A percentile compares a stretch with the other conserved stretches of the same genome.
These are phyloP conservation scores for Dendrolimus punctatus DNA, from an alignment of 1,140 invertebrate genomes.

Conservation along the genomic window DNA sequence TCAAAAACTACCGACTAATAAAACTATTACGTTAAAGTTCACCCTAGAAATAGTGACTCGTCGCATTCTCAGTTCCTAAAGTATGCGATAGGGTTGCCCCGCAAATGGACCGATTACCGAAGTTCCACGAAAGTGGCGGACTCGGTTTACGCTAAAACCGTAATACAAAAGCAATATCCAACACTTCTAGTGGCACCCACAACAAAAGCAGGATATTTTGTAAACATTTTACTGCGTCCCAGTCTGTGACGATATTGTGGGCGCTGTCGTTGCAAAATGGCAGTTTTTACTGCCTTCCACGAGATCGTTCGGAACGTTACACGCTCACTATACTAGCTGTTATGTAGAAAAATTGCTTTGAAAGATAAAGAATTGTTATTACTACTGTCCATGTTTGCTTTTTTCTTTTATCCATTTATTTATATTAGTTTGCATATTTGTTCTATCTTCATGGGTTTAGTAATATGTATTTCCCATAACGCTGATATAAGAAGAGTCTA, in stretches of 20 bases:
- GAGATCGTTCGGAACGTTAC: conserved; percentile 33
- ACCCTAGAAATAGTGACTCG: too few species aligned
- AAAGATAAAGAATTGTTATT: too few species aligned
- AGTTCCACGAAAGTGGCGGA: conserved; percentile 19
- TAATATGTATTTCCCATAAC: too few species aligned
- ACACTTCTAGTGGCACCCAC: conserved; percentile 26
- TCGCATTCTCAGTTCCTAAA: too few species aligned
- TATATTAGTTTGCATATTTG: too few species aligned
- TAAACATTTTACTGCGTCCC: conserved; percentile 61
- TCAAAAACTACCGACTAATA: too few species aligned
- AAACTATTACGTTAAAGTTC: too few species aligned
- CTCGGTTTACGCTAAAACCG: conserved; percentile 23
- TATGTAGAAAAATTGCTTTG: conserved; percentile 12
- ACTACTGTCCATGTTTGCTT: too few species aligned
- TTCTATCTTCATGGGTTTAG: too few species aligned
- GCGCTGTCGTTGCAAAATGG: conserved; percentile 47
- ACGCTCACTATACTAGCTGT: conserved; percentile 24
- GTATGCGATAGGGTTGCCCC: background rate
- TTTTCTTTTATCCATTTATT: too few species aligned
- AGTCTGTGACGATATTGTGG: conserved; percentile 58
- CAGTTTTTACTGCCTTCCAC: conserved; percentile 52
- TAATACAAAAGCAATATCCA: conserved; percentile 46
- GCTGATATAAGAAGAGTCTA: too few species aligned
- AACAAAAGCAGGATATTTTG: conserved; percentile 56
- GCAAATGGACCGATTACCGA: conserved; percentile 19